These are phyloP conservation scores for Lithodes maja DNA, from an alignment of 2,888 invertebrate species.

Conservation along the genomic window DNA sequence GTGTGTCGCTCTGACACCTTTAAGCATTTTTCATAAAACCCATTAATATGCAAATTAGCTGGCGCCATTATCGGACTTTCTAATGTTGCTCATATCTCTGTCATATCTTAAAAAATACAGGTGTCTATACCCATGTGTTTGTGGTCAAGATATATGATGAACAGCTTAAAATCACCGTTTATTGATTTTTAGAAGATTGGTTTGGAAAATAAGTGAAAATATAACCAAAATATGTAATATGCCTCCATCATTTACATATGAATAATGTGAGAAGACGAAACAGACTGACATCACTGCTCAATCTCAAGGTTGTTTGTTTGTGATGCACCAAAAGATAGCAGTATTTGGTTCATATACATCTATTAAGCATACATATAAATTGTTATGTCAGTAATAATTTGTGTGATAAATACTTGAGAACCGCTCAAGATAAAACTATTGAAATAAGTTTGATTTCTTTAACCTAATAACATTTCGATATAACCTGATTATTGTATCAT, in stretches of 20 bases:
- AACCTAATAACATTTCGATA: slow-evolving; percentile 16
- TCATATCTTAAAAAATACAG: background rate
- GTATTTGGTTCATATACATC: no score
- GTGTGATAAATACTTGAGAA: background rate
- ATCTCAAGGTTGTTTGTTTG: no score
- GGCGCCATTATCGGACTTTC: slow-evolving; percentile 6
- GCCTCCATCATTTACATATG: no score
- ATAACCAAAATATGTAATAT: background rate
- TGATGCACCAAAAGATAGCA: no score
- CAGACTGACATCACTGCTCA: no score
- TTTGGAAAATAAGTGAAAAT: background rate
- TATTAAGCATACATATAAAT: no score
- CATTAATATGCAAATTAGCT: slow-evolving; percentile 22
- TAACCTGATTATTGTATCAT: background rate
- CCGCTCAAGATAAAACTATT: background rate
- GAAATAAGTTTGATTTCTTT: background rate
- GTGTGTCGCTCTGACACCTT: background rate
- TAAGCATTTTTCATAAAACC: slow-evolving; percentile 1
- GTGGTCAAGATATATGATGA: background rate
- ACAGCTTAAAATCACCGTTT: background rate
- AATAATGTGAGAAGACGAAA: no score
- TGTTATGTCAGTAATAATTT: background rate
- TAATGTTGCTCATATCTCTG: slow-evolving; percentile 3
- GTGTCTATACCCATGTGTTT: slow-evolving; percentile 12
- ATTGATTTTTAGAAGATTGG: no score